phyloP scores from a whole-genome alignment of 2,888 invertebrate genomes.

The Terebella lapidaria region DNA sequence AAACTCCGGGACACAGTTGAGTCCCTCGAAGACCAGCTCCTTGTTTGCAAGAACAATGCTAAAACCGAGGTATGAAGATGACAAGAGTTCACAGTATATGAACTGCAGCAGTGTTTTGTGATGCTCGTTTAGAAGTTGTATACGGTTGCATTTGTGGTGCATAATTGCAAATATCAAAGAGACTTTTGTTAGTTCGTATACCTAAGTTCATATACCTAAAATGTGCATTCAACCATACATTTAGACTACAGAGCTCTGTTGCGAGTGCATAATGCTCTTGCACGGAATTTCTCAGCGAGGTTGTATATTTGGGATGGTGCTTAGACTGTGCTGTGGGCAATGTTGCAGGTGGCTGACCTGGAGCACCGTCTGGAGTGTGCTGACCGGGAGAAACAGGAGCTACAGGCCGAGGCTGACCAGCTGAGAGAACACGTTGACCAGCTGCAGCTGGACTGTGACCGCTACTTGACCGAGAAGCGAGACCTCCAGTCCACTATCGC shows the following conservation, averaged over 20 bases:
- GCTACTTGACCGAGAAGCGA: constrained; percentile 73
- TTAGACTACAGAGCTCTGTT: too few relatives aligned
- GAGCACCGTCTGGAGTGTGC: constrained; percentile 74
- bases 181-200: too few relatives aligned
- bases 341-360: constrained; percentile 71
- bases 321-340: too few relatives aligned
- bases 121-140: too few relatives aligned
- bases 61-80: constrained; percentile 59
- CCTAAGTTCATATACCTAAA: too few relatives aligned
- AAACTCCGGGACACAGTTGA: constrained; percentile 66
- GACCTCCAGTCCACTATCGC: constrained; percentile 58
- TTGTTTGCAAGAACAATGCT: constrained; percentile 73
- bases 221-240: too few relatives aligned
- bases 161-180: too few relatives aligned
- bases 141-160: too few relatives aligned
- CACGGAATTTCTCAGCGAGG: too few relatives aligned
- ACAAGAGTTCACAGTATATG: too few relatives aligned
- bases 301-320: too few relatives aligned
- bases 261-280: too few relatives aligned
- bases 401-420: constrained; percentile 68
- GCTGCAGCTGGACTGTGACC: constrained; percentile 67
- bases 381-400: constrained; percentile 65
- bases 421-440: constrained; percentile 68
- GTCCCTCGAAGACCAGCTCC: constrained; percentile 66
- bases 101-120: constrained; percentile 5